Evolutionary conservation across 2,797 vertebrate genomes (phyloP), one percentile per base, ranked within the genome.

Genomic region (Falco biarmicus): DNA sequence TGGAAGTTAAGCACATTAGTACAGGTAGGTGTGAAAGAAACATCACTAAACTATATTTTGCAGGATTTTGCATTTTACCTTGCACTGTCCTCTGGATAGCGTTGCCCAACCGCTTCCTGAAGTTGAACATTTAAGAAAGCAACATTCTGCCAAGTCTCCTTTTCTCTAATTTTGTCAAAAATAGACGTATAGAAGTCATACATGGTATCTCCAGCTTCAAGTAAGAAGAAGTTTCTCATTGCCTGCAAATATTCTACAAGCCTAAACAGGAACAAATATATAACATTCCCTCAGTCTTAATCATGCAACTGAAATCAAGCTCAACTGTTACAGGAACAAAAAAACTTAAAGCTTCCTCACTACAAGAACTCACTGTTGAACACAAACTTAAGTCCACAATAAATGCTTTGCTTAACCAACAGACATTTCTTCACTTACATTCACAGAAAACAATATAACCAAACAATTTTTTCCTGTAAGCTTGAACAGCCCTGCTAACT

Each of bases 191-290:
- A 99, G 97, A 99, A 99, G 96, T 99, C 99, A 88, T 99, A 99
- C 99, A 99, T 99, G 47, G 99, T 99, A 97, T 99, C 99, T 57
- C 99, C 99, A 24, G 99, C 99, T 97, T 99, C 99, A 97, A 99
- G 98, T 84, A 99, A 98, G 97, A 99, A 99, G 95, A 99, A 99
- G 97, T 99, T 99, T 92, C 99, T 99, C 99, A 99, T 99, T 29
- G 99, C 99, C 70, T 99, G 99, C 66, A 99, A 98, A 96, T 99
- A 99, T 68, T 99, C 99, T 81, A 99, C 98, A 79, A 99, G 96
- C 94, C 99, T 99, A 91, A 48, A 68, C 1, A 76, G 61, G 66
- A 86, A 87, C 29, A 97, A 90, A 79, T 31, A 74, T 4, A 5
- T 1, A 83, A 71, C 13, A 63, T 53, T 56, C 81, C 12, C 53